Evolutionary conservation across 2,113 vertebrate genomes (phyloP).

Genomic region (Rhinolophus ferrumequinum): DNA sequence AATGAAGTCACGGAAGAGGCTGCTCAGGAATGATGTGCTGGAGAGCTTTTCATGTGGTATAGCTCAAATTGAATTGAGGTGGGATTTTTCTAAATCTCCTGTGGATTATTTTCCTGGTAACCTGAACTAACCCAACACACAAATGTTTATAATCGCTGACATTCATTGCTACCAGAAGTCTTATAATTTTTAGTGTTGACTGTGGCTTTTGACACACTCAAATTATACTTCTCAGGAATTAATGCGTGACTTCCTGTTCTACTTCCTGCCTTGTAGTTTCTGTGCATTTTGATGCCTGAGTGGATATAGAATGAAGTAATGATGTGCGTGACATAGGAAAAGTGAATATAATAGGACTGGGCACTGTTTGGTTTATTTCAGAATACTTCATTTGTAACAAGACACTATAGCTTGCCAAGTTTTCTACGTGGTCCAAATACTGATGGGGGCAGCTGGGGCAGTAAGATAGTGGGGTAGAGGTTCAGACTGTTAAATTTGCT

Average conservation of each 20-base stretch:
- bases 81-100: not conserved
- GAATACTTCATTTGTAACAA: not conserved
- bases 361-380: not conserved
- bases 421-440: not conserved
- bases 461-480: not conserved
- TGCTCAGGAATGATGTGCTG: not conserved
- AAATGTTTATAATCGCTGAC: not conserved
- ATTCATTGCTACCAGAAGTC: not conserved
- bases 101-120: not conserved
- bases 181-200: not conserved
- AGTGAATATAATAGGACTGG: not conserved
- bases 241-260: not conserved
- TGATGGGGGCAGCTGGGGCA: rapidly evolving
- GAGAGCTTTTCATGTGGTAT: not conserved
- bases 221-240: not conserved
- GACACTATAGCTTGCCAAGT: not conserved
- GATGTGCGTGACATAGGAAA: too few relatives aligned
- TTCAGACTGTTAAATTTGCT: not conserved
- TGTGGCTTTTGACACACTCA: not conserved
- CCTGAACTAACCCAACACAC: not conserved
- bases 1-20: not conserved
- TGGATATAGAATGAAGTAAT: not conserved
- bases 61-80: not conserved
- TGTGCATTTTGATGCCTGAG: not conserved
- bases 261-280: not conserved